phyloP scores from a whole-genome alignment of 2,888 invertebrate genomes.

The Oxystoma pomonae region DNA sequence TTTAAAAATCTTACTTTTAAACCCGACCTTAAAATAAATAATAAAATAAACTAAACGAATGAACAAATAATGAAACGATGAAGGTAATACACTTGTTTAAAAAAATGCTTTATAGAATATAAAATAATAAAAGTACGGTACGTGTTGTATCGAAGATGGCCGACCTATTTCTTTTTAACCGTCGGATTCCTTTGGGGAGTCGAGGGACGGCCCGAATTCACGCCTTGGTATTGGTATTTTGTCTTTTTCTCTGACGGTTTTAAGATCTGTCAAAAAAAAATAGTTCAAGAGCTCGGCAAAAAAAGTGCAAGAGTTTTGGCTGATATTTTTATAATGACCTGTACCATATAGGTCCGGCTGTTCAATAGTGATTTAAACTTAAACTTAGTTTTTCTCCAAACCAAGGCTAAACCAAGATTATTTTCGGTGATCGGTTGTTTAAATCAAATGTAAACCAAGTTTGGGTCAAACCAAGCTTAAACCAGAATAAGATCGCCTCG shows the following conservation, averaged over 20 bases:
- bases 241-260: slow-evolving; percentile 99
- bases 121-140: slow-evolving; percentile 22
- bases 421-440: no score
- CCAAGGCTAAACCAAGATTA: no score
- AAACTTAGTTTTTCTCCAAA: no score
- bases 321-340: no score
- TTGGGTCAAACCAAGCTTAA: no score
- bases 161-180: slow-evolving; percentile 63
- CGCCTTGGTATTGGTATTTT: slow-evolving; percentile 93
- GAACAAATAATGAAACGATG: slow-evolving; percentile 13
- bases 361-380: no score
- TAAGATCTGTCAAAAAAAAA: slow-evolving; percentile 73
- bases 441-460: no score
- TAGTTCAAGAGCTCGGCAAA: background rate
- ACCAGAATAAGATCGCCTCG: no score
- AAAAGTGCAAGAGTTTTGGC: no score
- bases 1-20: background rate
- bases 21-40: slow-evolving; percentile 9
- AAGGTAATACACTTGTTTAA: slow-evolving; percentile 16
- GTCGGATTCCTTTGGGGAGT: slow-evolving; percentile 77
- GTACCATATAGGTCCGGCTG: no score
- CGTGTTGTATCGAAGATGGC: slow-evolving; percentile 2
- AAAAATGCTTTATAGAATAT: slow-evolving; percentile 20
- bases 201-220: slow-evolving; percentile 80
- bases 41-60: slow-evolving; percentile 19